phyloP scores from a whole-genome alignment of 1,140 invertebrate species.

The Ceratina japonica region DNA sequence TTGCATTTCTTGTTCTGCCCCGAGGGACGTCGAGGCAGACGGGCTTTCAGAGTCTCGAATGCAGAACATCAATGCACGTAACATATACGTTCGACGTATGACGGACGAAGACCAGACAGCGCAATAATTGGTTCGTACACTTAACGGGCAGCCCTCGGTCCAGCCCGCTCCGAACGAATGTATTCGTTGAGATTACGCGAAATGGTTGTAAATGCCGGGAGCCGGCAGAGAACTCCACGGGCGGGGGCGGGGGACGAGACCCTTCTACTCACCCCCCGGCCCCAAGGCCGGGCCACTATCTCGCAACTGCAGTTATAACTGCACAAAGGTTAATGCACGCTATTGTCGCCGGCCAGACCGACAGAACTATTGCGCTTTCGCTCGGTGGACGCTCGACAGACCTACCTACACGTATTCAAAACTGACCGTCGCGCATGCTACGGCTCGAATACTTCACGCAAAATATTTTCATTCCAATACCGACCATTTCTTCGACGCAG shows the following conservation, averaged over 20 bases:
- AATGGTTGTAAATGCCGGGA: slow-evolving; percentile 76
- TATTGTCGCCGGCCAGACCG: slow-evolving; percentile 76
- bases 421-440: no score
- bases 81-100: slow-evolving; percentile 5
- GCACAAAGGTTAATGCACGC: slow-evolving; percentile 79
- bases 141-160: slow-evolving; percentile 55
- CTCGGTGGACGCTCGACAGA: slow-evolving; percentile 23
- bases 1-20: no score
- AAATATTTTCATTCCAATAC: no score
- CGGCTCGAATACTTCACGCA: no score
- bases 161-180: slow-evolving; percentile 67
- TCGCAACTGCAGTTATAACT: slow-evolving; percentile 78
- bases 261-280: slow-evolving; percentile 31
- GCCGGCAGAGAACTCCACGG: slow-evolving; percentile 60
- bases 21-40: background rate
- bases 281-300: slow-evolving; percentile 71
- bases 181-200: slow-evolving; percentile 76
- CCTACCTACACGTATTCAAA: no score
- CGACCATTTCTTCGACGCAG: no score
- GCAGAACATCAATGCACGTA: background rate
- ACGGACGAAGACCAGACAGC: slow-evolving; percentile 50
- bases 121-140: slow-evolving; percentile 74
- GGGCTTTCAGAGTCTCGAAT: slow-evolving; percentile 17
- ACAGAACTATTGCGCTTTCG: slow-evolving; percentile 74
- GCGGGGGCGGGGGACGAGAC: slow-evolving; percentile 28